Percentiles rank a stretch among this genome's conserved stretches.
These are phyloP conservation scores for Uromys caudimaculatus DNA, from an alignment of 2,797 vertebrate species.

Conservation along the genomic window DNA sequence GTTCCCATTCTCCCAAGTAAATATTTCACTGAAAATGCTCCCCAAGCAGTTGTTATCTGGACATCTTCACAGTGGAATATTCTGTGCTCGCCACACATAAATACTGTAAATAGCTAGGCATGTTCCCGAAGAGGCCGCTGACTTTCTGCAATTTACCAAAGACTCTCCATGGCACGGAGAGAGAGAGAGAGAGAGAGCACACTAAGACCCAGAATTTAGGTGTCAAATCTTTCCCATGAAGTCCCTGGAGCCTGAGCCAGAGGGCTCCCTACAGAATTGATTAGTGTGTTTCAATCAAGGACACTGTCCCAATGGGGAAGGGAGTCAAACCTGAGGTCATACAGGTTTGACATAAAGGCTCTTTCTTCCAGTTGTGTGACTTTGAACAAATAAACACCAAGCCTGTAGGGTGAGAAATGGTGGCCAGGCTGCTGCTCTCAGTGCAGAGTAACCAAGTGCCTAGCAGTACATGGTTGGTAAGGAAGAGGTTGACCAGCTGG, in stretches of 20 bases:
- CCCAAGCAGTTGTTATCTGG: slow-evolving; percentile 75
- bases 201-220: background rate
- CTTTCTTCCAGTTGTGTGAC: background rate
- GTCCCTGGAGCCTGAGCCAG: background rate
- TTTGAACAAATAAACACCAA: background rate
- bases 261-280: background rate
- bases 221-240: background rate
- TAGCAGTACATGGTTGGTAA: background rate
- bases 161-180: background rate
- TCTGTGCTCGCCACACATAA: slow-evolving; percentile 70
- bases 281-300: background rate
- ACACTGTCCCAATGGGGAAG: background rate
- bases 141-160: slow-evolving; percentile 47
- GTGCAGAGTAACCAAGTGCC: accelerated
- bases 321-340: background rate
- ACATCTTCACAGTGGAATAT: slow-evolving; percentile 78
- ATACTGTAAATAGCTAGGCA: slow-evolving; percentile 69
- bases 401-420: background rate
- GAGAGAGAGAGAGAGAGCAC: background rate
- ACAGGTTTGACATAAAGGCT: background rate
- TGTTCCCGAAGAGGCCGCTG: slow-evolving; percentile 63
- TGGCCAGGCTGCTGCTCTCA: accelerated
- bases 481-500: background rate
- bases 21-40: slow-evolving; percentile 82
- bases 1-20: slow-evolving; percentile 72